phyloP scores from a whole-genome alignment of 2,797 vertebrate genomes.

The Halcyon leucocephala region DNA sequence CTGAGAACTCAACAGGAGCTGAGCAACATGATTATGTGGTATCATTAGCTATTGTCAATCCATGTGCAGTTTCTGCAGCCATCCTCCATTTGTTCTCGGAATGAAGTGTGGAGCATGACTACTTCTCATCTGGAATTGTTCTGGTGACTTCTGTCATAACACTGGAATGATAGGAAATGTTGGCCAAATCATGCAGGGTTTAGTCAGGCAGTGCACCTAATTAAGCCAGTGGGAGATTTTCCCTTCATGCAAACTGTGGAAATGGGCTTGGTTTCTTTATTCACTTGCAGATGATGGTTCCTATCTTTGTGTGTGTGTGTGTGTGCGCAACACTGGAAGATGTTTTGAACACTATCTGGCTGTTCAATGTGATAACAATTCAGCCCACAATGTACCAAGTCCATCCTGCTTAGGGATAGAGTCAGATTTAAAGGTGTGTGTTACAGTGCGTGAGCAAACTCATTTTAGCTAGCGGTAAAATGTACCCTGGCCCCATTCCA shows the following conservation, averaged over 20 bases:
- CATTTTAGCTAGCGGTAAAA: background rate
- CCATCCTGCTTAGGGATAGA: background rate
- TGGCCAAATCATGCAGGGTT: slow-evolving; percentile 49
- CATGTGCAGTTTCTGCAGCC: background rate
- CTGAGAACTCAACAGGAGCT: background rate
- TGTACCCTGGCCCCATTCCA: slow-evolving; percentile 3
- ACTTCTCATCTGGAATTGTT: slow-evolving; percentile 31
- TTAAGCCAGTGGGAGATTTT: slow-evolving; percentile 24
- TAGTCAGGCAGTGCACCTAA: slow-evolving; percentile 32
- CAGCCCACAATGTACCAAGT: background rate
- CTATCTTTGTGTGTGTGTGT: background rate
- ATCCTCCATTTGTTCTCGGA: background rate
- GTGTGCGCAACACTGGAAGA: background rate
- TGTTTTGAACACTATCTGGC: background rate
- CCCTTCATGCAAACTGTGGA: background rate
- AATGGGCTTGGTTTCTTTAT: background rate
- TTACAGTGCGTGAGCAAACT: background rate
- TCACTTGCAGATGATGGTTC: background rate
- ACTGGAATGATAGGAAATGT: slow-evolving; percentile 37
- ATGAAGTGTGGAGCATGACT: background rate
- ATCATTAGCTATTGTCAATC: background rate
- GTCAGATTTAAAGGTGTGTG: background rate
- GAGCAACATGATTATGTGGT: background rate
- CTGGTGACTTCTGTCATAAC: slow-evolving; percentile 17
- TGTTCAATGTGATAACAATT: background rate